Conservation (phyloP, 2,888 invertebrate species). For the Chaetoderma sp. region DNA sequence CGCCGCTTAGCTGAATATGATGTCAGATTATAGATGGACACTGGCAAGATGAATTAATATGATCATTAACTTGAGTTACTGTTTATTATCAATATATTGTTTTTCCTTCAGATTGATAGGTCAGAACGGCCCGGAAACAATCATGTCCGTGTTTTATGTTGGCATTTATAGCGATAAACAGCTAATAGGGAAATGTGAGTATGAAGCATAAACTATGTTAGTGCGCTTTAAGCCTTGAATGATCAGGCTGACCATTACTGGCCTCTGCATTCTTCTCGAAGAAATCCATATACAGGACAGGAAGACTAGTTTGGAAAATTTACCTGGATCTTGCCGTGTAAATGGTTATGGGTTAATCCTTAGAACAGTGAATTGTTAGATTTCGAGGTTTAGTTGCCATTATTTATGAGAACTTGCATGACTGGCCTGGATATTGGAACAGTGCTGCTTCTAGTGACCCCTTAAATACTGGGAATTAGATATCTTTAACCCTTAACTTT, state of each 20-base stretch:
- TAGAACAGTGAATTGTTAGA: neutral
- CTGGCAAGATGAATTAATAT: no score
- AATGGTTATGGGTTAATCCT: neutral
- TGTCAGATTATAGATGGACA: no score
- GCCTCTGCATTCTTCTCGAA: neutral
- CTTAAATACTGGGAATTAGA: no score
- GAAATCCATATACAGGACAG: neutral
- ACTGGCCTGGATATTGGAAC: no score
- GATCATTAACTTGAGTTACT: no score
- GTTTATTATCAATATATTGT: no score
- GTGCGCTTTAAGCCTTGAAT: neutral
- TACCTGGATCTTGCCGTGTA: neutral
- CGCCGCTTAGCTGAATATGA: no score
- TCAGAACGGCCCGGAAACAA: conserved; percentile 82
- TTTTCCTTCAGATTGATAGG: conserved; percentile 77
- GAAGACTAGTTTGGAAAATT: neutral
- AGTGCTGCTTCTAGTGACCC: no score
- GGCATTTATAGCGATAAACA: conserved; percentile 87
- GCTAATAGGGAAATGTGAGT: conserved; percentile 84
- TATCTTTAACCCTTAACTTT: no score
- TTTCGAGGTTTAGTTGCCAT: no score
- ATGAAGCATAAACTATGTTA: neutral
- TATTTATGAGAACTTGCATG: no score
- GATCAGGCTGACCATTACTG: neutral
- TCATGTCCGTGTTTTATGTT: conserved; percentile 87